A percentile compares a stretch with the other conserved stretches of the same genome.
Evolutionary conservation across 2,888 invertebrate species (phyloP).

Genomic region (Melanargia galathea): DNA sequence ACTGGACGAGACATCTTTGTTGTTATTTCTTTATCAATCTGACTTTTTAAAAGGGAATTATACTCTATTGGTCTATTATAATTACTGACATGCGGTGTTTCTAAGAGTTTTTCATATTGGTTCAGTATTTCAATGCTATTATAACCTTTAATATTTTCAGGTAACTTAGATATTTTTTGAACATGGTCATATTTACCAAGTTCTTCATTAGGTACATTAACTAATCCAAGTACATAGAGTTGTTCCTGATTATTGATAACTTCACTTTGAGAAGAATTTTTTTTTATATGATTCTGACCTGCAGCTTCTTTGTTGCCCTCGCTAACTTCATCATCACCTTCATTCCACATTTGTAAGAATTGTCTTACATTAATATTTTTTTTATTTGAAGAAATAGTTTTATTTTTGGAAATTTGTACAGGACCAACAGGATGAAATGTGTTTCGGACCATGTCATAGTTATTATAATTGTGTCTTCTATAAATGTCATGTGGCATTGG

Average conservation of each 20-base stretch:
- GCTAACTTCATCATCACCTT: conserved; percentile 72
- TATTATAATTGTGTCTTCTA: conserved; percentile 62
- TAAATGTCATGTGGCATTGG: conserved; percentile 61
- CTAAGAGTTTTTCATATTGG: conserved; percentile 76
- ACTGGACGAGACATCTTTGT: conserved; percentile 57
- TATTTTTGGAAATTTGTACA: conserved; percentile 41
- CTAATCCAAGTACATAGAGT: conserved; percentile 74
- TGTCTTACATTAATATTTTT: conserved; percentile 73
- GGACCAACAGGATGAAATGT: conserved; percentile 43
- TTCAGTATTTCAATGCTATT: conserved; percentile 72
- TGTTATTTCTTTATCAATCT: conserved; percentile 28
- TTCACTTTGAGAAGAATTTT: conserved; percentile 50
- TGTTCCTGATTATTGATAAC: conserved; percentile 62
- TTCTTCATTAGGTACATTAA: conserved; percentile 76
- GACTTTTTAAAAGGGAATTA: conserved; percentile 30
- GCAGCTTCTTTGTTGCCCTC: conserved; percentile 57
- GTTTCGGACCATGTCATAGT: conserved; percentile 53
- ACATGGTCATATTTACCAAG: conserved; percentile 78
- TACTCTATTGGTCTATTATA: conserved; percentile 45
- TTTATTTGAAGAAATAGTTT: conserved; percentile 54
- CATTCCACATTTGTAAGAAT: conserved; percentile 79
- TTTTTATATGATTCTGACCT: conserved; percentile 48
- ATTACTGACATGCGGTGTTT: conserved; percentile 61
- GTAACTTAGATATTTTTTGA: conserved; percentile 77
- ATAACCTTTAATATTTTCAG: conserved; percentile 79